Evolutionary conservation across 2,888 invertebrate species (phyloP), one percentile per base, ranked within the genome.

Genomic region (Mycogona germanica): DNA sequence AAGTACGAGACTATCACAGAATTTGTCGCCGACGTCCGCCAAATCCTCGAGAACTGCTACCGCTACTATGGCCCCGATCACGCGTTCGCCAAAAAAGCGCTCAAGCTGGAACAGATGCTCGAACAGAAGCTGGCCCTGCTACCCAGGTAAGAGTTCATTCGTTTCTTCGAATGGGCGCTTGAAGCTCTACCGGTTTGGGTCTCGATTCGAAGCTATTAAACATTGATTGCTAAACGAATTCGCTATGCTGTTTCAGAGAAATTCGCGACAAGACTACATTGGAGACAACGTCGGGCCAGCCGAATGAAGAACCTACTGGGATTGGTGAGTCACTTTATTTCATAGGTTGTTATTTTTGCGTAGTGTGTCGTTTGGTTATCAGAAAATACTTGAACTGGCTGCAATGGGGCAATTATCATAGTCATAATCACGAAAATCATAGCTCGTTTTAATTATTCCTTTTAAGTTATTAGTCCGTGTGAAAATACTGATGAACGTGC

Each of bases 11-110:
- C 64, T 7, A 66, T 75, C n/a, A 68, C 69, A 32, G 70, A 72
- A 42, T 68, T 74, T 62, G 68, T 74, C 6, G 63, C 64, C 7
- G 75, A 75, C 61, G 65, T 75, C 45, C 66, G 73, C 6, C 63
- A 70, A 35, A 71, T 75, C 68, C 61, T 75, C 42, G 71, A 73
- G 59, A 75, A 75, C 59, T 73, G 73, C 60, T 74, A 73, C 59
- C 68, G 72, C 17, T 75, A 68, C 62, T 72, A 73, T 66, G 75
- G 74, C 17, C 68, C 70, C 1, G 64, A 67, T 58, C 70, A 72
- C 59, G 62, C 65, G 32, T 62, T 72, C 25, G 70, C 72, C 6
- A 72, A 69, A 60, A 66, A 68, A 55, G 74, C 69, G 7, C 64
- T 72, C 53, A 65, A 68, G 41, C 62, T 75, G 45, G 74, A 75